Percentiles rank a stretch among this genome's conserved stretches.
phyloP scores from a whole-genome alignment of 2,113 vertebrate genomes.

The Mesoclemmys tuberculata region DNA sequence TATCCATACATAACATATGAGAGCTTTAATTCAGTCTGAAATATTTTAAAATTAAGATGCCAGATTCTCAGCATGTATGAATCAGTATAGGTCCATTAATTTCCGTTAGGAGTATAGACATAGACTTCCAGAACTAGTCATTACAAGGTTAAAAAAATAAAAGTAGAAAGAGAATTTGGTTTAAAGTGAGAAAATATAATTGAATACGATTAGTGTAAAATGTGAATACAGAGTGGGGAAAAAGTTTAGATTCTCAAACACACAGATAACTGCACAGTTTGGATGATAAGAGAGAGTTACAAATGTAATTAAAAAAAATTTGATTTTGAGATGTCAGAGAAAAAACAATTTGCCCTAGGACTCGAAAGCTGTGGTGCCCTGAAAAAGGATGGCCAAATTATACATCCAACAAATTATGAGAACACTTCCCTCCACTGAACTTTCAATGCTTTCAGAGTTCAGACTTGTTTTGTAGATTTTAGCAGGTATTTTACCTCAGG shows the following conservation, averaged over 20 bases:
- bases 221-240: background rate
- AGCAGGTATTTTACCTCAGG: background rate
- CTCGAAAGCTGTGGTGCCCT: background rate
- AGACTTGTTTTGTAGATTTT: background rate
- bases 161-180: background rate
- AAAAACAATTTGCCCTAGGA: background rate
- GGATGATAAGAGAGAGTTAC: background rate
- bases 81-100: background rate
- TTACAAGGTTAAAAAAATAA: background rate
- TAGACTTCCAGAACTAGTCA: background rate
- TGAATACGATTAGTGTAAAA: background rate
- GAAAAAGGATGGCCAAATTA: background rate
- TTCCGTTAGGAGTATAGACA: background rate
- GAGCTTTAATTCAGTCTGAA: background rate
- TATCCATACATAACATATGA: background rate
- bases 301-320: background rate
- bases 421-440: rapidly evolving
- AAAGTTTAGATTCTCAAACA: background rate
- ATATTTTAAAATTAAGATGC: background rate
- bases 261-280: background rate
- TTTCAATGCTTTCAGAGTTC: background rate
- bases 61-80: background rate
- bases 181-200: background rate
- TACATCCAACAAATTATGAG: background rate
- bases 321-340: background rate